Conservation (phyloP, 2,888 invertebrate species). For the Pseudoips prasinana region DNA sequence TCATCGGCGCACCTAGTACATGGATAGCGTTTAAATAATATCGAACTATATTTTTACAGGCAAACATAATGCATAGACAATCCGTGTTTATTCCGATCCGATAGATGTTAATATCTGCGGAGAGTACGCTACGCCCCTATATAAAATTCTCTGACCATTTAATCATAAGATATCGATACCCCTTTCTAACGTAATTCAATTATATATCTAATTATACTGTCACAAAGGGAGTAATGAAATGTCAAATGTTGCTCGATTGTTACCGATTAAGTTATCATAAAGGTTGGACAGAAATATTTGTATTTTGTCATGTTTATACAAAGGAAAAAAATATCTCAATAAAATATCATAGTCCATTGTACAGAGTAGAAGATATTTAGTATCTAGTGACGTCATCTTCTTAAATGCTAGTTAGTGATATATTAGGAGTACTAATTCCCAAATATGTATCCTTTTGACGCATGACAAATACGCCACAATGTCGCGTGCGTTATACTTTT, state of each 20-base stretch:
- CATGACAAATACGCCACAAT: slow-evolving; percentile 66
- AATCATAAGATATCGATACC: slow-evolving; percentile 45
- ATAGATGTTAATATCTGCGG: slow-evolving; percentile 25
- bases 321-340: slow-evolving; percentile 75
- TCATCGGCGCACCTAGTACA: slow-evolving; percentile 68
- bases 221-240: slow-evolving; percentile 74
- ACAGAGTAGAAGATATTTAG: slow-evolving; percentile 76
- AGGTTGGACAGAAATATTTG: slow-evolving; percentile 72
- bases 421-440: slow-evolving; percentile 71
- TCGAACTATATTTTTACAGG: slow-evolving; percentile 65
- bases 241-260: slow-evolving; percentile 74
- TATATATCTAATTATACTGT: slow-evolving; percentile 60
- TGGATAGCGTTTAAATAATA: slow-evolving; percentile 53
- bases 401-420: slow-evolving; percentile 74
- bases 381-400: slow-evolving; percentile 65
- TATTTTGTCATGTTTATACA: slow-evolving; percentile 81
- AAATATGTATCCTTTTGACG: slow-evolving; percentile 63
- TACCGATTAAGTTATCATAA: slow-evolving; percentile 75
- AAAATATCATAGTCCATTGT: slow-evolving; percentile 79
- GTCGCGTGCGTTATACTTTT: slow-evolving; percentile 45
- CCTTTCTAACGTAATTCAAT: slow-evolving; percentile 50
- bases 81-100: slow-evolving; percentile 41
- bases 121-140: slow-evolving; percentile 43
- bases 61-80: slow-evolving; percentile 50
- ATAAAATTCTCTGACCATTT: slow-evolving; percentile 59